Percentiles rank a stretch among this genome's conserved stretches.
Evolutionary conservation across 2,888 invertebrate species (phyloP).

Genomic region (Oxystoma pomonae): DNA sequence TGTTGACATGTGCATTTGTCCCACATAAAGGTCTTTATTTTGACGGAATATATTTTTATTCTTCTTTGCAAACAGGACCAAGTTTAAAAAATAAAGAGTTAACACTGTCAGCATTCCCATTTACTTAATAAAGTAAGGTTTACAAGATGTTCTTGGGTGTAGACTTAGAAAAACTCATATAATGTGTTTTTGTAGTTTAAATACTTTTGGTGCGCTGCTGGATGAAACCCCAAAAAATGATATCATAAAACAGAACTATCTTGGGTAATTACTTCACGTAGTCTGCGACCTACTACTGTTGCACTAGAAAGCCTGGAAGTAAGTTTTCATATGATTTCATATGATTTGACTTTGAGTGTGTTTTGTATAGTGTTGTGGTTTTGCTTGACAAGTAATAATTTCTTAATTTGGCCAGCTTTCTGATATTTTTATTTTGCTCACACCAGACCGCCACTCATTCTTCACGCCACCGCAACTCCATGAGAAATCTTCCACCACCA

Average conservation of each 20-base stretch:
- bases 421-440: no score
- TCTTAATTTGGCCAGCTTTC: no score
- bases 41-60: no score
- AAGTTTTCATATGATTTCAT: no score
- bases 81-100: background rate
- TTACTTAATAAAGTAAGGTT: background rate
- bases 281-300: background rate
- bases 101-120: background rate
- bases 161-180: background rate
- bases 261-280: background rate
- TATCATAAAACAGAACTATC: background rate
- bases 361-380: no score
- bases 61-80: background rate
- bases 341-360: no score
- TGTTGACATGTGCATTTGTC: no score
- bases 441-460: no score
- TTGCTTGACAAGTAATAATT: no score
- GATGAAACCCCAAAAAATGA: conserved; percentile 1
- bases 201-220: background rate
- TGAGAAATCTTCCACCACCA: no score
- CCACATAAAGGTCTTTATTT: no score
- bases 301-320: background rate
- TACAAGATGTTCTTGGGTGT: background rate
- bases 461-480: no score
- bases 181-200: background rate